These are phyloP conservation scores for Chromobotia macracanthus DNA, from an alignment of 2,797 vertebrate genomes.

Conservation along the genomic window DNA sequence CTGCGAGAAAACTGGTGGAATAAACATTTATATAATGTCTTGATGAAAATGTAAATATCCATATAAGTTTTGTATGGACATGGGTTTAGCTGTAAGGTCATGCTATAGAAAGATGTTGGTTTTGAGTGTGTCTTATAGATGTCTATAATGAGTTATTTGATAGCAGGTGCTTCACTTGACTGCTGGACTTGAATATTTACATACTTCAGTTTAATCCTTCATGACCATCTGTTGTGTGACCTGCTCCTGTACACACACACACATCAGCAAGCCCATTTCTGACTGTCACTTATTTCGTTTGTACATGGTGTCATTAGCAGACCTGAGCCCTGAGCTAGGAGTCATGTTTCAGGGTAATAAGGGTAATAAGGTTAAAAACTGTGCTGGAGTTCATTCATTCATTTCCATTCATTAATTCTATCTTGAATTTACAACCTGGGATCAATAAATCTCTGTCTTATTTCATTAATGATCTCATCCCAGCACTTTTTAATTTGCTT, in stretches of 20 bases:
- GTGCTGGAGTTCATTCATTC: constrained; percentile 65
- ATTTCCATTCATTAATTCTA: not conserved
- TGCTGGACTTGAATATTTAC: constrained; percentile 61
- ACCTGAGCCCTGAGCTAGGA: constrained; percentile 51
- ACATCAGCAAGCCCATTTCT: not conserved
- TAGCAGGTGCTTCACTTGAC: constrained; percentile 52
- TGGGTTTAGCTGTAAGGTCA: not conserved
- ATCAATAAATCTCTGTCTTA: not conserved
- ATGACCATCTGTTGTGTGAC: constrained; percentile 74
- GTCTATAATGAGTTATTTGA: not conserved
- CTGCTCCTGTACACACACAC: constrained; percentile 58
- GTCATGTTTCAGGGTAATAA: constrained; percentile 69
- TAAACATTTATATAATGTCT: not conserved
- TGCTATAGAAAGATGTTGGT: not conserved
- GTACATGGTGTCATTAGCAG: constrained; percentile 61
- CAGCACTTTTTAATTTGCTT: not conserved
- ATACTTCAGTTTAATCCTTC: constrained; percentile 64
- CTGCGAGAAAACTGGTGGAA: too few species aligned
- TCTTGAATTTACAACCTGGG: constrained; percentile 5
- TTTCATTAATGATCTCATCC: not conserved
- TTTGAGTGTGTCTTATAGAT: constrained; percentile 26
- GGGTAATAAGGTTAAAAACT: constrained; percentile 70
- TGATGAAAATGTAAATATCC: not conserved
- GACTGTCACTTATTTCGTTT: not conserved
- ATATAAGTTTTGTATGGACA: too few species aligned